phyloP scores from a whole-genome alignment of 2,797 vertebrate species.

The Catharus ustulatus region DNA sequence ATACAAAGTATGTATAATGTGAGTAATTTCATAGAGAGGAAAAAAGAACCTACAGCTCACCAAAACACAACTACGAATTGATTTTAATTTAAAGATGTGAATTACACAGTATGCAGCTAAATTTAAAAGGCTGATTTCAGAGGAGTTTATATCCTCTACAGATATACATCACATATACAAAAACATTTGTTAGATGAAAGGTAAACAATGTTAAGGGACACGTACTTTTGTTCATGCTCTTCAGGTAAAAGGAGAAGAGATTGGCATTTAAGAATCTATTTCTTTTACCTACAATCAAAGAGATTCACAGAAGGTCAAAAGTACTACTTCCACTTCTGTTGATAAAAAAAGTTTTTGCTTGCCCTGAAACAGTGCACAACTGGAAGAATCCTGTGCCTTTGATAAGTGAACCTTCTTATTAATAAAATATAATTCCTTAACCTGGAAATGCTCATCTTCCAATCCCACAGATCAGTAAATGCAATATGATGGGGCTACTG shows the following conservation, averaged over 20 bases:
- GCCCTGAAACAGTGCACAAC: neutral
- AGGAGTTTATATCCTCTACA: neutral
- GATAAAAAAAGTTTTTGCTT: neutral
- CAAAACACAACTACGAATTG: neutral
- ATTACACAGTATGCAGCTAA: neutral
- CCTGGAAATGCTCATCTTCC: neutral
- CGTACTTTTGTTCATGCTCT: neutral
- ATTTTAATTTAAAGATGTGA: neutral
- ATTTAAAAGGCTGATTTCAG: neutral
- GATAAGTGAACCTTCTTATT: neutral
- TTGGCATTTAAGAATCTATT: neutral
- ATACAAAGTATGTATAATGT: neutral
- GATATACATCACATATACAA: neutral
- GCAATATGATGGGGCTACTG: neutral
- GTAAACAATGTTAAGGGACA: neutral
- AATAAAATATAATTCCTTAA: conserved; percentile 39
- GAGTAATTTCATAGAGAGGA: neutral
- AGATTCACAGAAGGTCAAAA: neutral
- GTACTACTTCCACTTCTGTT: too few species aligned
- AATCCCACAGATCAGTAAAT: neutral
- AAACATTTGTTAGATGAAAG: neutral
- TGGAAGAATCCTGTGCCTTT: neutral
- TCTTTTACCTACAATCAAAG: neutral
- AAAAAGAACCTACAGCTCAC: neutral
- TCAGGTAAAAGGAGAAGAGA: neutral